Percentiles rank a stretch among this genome's conserved stretches.
phyloP scores from a whole-genome alignment of 2,797 vertebrate genomes.

The Champsocephalus gunnari region DNA sequence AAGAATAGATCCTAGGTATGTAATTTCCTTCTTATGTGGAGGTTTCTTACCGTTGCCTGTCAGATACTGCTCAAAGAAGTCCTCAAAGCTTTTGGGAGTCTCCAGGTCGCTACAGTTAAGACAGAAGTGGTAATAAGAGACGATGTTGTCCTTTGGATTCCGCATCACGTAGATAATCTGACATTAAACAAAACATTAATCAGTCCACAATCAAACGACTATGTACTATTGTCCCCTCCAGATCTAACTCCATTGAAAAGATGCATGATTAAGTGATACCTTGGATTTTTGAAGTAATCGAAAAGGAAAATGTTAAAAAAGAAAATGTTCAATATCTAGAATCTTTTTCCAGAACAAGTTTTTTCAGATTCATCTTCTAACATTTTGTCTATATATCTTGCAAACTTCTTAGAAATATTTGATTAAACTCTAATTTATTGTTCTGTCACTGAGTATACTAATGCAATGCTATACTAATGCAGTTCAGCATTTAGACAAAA shows the following conservation, averaged over 20 bases:
- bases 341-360: no score
- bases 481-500: no score
- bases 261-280: neutral
- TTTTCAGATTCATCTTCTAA: no score
- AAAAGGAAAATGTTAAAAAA: no score
- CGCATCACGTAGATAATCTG: slow-evolving; percentile 77
- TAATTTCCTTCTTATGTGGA: neutral
- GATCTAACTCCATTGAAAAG: neutral
- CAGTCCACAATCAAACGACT: neutral
- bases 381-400: no score
- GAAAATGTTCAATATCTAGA: no score
- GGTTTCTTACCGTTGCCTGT: slow-evolving; percentile 61
- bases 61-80: slow-evolving; percentile 66
- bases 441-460: no score
- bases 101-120: slow-evolving; percentile 7
- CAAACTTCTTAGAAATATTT: no score
- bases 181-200: slow-evolving; percentile 7
- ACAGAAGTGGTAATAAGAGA: slow-evolving; percentile 76
- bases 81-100: slow-evolving; percentile 62
- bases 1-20: no score
- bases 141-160: slow-evolving; percentile 75
- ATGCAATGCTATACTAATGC: no score
- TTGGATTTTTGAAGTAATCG: no score
- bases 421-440: no score
- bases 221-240: neutral